These are phyloP conservation scores for Phocides pigmalion DNA, from an alignment of 1,140 invertebrate genomes.

Conservation along the genomic window DNA sequence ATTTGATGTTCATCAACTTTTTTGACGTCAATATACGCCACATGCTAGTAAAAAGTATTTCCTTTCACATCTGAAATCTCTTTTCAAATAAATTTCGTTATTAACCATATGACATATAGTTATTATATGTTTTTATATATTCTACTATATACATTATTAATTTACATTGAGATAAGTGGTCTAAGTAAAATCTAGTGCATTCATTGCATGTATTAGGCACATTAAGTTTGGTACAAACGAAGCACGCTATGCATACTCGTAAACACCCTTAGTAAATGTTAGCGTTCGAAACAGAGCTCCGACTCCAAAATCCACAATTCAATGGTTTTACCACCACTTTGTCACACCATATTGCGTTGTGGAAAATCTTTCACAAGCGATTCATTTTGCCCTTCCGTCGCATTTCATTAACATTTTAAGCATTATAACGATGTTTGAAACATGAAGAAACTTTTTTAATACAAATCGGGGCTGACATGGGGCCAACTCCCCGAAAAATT, in stretches of 20 bases:
- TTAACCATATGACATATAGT: no score
- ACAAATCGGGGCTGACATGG: conserved; percentile 22
- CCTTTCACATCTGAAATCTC: no score
- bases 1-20: no score
- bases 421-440: conserved; percentile 30
- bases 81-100: no score
- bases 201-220: conserved; percentile 10
- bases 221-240: conserved; percentile 3
- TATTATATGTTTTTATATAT: no score
- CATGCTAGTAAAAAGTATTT: no score
- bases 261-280: conserved; percentile 11
- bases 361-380: conserved; percentile 23
- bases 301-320: conserved; percentile 20
- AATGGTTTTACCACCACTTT: conserved; percentile 10
- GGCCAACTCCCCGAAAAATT: conserved; percentile 20
- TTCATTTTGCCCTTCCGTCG: conserved; percentile 16
- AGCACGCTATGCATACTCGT: conserved; percentile 18
- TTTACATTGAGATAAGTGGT: neutral
- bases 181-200: neutral
- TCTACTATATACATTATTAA: neutral
- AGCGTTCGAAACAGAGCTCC: neutral
- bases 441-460: conserved; percentile 25
- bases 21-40: no score
- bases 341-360: conserved; percentile 15
- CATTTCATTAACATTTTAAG: conserved; percentile 28